Evolutionary conservation across 2,113 vertebrate genomes (phyloP).

Genomic region (Pseudorectes ferrugineus): DNA sequence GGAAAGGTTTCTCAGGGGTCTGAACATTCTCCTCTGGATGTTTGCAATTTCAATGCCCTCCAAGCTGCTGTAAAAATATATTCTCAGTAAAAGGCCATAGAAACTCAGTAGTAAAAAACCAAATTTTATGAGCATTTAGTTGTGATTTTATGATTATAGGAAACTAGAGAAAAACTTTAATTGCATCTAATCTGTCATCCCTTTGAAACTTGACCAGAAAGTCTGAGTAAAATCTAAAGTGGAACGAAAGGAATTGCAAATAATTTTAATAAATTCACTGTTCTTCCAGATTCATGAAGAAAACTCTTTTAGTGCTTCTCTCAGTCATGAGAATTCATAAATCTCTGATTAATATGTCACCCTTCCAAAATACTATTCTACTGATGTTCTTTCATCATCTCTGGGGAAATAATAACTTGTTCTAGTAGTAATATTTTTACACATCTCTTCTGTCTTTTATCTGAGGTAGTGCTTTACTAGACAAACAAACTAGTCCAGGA

Average conservation of each 20-base stretch:
- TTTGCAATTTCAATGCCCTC: slow-evolving; percentile 92
- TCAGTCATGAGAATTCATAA: background rate
- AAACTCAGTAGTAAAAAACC: background rate
- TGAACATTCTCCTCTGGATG: slow-evolving; percentile 93
- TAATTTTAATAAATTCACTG: background rate
- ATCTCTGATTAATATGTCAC: background rate
- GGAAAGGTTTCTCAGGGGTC: slow-evolving; percentile 86
- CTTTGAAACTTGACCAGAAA: background rate
- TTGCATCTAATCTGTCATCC: background rate
- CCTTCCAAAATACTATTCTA: background rate
- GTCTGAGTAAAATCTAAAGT: background rate
- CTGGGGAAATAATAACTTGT: background rate
- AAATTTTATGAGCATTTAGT: background rate
- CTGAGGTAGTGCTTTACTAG: background rate
- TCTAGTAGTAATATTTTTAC: background rate
- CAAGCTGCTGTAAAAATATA: slow-evolving; percentile 83
- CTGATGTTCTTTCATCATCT: background rate
- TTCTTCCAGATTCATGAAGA: background rate
- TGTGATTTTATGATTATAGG: background rate
- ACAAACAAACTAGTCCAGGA: background rate
- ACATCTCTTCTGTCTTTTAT: background rate
- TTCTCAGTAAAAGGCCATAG: background rate
- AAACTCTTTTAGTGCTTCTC: background rate
- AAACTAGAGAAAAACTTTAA: background rate
- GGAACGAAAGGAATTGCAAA: background rate